Evolutionary conservation across 2,797 vertebrate species (phyloP), one percentile per base, ranked within the genome.

Genomic region (Euthynnus affinis): DNA sequence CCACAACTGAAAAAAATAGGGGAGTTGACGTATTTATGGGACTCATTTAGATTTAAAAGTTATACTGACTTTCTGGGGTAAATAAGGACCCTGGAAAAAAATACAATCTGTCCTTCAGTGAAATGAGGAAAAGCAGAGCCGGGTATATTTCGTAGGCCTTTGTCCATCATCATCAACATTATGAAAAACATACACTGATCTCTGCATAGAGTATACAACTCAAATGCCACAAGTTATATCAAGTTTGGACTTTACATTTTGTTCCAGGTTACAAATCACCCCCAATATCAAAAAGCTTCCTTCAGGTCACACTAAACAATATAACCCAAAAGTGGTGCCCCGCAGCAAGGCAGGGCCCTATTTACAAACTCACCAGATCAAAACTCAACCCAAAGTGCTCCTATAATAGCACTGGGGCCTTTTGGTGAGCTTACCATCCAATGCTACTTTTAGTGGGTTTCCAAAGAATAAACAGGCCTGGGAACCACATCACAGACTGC

Each of bases 401-500:
- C 82, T 87, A 92, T 93, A 90, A 94, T 92, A 93, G 92, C 90
- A 87, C 77, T 78, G 87, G 86, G 85, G 66, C 91, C 81, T 85
- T 90, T 87, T 90, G 89, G 89, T 91, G 86, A 93, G 90, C 86
- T 83, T 88, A 85, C 91, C 91, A 89, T 92, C 89, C 89, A 88
- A 84, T 89, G 92, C 90, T 91, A 91, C 92, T 94, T 93, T 94
- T 94, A 93, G 93, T 93, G 90, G 93, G 86, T 93, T 93, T 94
- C 81, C 87, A 92, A 92, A 94, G 92, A 91, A 93, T 95, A 95
- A 95, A 94, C 94, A 95, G 89, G 90, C 90, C 81, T 32, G 62
- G 48, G 53, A 92, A 93, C 94, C 94, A 94, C 93, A 94, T 94
- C 92, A 94, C 85, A 93, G 88, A 62, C 79, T 81, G 87, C 89